phyloP scores from a whole-genome alignment of 2,888 invertebrate species.

The Drosophila ochracea region DNA sequence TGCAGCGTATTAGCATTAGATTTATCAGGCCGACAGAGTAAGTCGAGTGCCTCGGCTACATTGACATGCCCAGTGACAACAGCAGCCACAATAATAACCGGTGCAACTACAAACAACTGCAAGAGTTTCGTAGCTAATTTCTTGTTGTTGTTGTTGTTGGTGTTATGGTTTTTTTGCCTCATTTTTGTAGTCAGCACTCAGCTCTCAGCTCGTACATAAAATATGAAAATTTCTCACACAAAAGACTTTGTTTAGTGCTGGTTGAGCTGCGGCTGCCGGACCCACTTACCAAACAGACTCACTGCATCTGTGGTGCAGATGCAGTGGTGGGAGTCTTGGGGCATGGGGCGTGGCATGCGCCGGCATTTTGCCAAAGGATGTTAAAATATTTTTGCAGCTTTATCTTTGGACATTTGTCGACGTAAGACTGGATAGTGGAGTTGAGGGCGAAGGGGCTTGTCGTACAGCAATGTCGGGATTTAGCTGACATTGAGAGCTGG shows the following conservation, averaged over 20 bases:
- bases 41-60: constrained; percentile 33
- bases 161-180: constrained; percentile 5
- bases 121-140: constrained; percentile 38
- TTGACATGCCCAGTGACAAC: constrained; percentile 48
- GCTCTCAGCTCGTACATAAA: constrained; percentile 64
- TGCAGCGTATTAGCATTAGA: constrained; percentile 65
- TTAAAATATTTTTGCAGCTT: constrained; percentile 81
- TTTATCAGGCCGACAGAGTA: constrained; percentile 47
- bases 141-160: constrained; percentile 19
- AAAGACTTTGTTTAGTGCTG: constrained; percentile 72
- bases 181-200: constrained; percentile 13
- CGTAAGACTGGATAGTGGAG: constrained; percentile 10
- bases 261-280: constrained; percentile 59
- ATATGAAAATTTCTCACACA: constrained; percentile 74
- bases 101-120: constrained; percentile 36
- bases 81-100: not conserved
- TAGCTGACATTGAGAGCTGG: constrained; percentile 76
- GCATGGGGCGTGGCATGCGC: constrained; percentile 21
- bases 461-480: constrained; percentile 74
- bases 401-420: constrained; percentile 74
- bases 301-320: constrained; percentile 42
- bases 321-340: not conserved
- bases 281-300: constrained; percentile 47
- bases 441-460: constrained; percentile 24
- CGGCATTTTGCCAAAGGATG: constrained; percentile 78